Base-by-base conservation (phyloP, 2,113 vertebrate species). In the Corythaeola cristata region DNA sequence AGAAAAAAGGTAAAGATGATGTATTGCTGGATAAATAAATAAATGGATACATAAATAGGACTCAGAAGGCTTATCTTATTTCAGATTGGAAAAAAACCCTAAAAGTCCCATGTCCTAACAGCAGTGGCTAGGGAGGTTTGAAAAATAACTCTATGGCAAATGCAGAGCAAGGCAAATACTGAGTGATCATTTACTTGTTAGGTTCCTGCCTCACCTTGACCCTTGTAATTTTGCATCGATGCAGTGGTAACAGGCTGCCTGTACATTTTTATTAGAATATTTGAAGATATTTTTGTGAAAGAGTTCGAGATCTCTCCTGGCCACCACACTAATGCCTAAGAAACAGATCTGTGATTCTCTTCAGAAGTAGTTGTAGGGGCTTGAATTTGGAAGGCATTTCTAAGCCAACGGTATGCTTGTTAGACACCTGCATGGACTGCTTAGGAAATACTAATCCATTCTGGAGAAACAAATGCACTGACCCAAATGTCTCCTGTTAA, bases 1-100 rank as follows among this genome's bases (percentile, higher is more conserved):
- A 82, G 52, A 45, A 59, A 59, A 88, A 59, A 71, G 3, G 3
- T 22, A 50, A 45, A 62, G n/a, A 21, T 0, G 1, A 21, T 1
- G 5, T 32, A 8, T 49, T 28, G 9, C 6, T 68, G 44, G 28
- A 44, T 9, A 85, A 69, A 35, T 55, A 69, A 21, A 45, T 5
- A 37, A 49, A 50, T 28, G 63, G 28, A 55, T 32, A 71, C 33
- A 55, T 32, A 44, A 67, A 64, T 4, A 85, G 14, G 20, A 62
- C 6, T 27, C 50, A 75, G 44, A 85, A 85, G 13, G 12, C 11
- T 84, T 50, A 3, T 47, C 9, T n/a, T 67, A 28, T 78, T 78
- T 89, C 49, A 67, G 39, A 0, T 2, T 80, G 45, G 30, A 85
- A 72, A 91, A 55, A 2, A 47, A 7, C 4, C 4, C 12, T 63